Base-by-base conservation (phyloP, 2,888 invertebrate genomes). In the Trilocha varians region DNA sequence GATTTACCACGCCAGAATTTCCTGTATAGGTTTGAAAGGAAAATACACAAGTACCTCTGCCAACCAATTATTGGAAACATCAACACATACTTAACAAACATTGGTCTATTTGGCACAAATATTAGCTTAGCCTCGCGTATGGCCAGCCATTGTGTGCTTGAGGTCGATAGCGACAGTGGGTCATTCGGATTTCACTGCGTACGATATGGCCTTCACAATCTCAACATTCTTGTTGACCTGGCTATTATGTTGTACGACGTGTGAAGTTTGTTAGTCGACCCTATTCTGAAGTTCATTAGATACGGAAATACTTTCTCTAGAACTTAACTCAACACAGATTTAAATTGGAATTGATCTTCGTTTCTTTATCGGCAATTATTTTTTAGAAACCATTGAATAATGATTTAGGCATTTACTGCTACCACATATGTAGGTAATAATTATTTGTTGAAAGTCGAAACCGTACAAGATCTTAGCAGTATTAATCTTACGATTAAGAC, bases 201-300 rank as follows among this genome's bases (percentile, higher is more conserved):
- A 25, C 25, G 11, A 11, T 11, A 11, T 25, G 25, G 11, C 25
- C 25, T 25, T 25, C 25, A 25, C 25, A 25, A 25, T 3, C 25
- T 25, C 25, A 25, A 25, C 11, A 25, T 25, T 25, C 25, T 6
- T 25, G 25, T 25, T 25, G 25, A 25, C 25, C 11, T 25, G 18
- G 17, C 16, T 16, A 40, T 45, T 45, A 39, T 32, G 34, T 38
- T 25, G 38, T 34, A 40, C 34, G 34, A 35, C 34, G 34, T 35
- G 40, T 32, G 36, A 14, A 36, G 38, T 38, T 13, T 38, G 16
- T 6, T 25, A 25, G 8, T 25, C 25, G 25, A 25, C 25, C 2
- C 5, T 8, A 18, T 18, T 18, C 4, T 25, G 11, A 25, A 9
- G 3, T 2, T 9, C 11, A 2, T 2, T 25, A 9, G 25, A 5